phyloP scores from a whole-genome alignment of 2,888 invertebrate genomes.

The Lamproptera curius region DNA sequence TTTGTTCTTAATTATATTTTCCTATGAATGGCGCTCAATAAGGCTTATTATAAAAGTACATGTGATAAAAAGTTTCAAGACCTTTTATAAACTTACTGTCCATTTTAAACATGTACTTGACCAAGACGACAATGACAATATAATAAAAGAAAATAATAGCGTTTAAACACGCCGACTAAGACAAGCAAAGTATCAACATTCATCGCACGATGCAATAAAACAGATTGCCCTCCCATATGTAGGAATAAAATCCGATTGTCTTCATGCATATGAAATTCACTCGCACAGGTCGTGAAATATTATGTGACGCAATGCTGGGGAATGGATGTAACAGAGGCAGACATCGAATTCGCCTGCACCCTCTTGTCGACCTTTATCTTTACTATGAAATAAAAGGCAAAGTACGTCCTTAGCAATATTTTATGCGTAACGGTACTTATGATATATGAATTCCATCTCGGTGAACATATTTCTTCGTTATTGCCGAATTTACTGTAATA shows the following conservation, averaged over 20 bases:
- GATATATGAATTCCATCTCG: constrained; percentile 75
- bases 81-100: no score
- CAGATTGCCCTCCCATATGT: constrained; percentile 44
- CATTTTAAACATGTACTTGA: no score
- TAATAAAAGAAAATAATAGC: no score
- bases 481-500: constrained; percentile 68
- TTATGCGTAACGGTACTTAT: constrained; percentile 69
- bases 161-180: constrained; percentile 12
- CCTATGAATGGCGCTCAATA: no score
- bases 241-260: constrained; percentile 56
- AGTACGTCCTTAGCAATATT: constrained; percentile 62
- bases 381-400: constrained; percentile 66
- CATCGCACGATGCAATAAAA: constrained; percentile 24
- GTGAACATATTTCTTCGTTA: constrained; percentile 74
- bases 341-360: constrained; percentile 49
- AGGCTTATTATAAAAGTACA: no score
- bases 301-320: constrained; percentile 58
- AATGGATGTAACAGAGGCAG: constrained; percentile 56
- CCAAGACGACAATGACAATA: no score
- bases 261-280: constrained; percentile 64
- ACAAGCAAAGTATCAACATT: constrained; percentile 9
- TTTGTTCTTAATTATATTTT: no score
- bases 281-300: constrained; percentile 56
- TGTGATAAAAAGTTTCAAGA: no score
- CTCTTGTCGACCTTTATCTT: constrained; percentile 64